These are phyloP conservation scores for Ypsolopha scabrella DNA, from an alignment of 2,888 invertebrate species.

Conservation along the genomic window DNA sequence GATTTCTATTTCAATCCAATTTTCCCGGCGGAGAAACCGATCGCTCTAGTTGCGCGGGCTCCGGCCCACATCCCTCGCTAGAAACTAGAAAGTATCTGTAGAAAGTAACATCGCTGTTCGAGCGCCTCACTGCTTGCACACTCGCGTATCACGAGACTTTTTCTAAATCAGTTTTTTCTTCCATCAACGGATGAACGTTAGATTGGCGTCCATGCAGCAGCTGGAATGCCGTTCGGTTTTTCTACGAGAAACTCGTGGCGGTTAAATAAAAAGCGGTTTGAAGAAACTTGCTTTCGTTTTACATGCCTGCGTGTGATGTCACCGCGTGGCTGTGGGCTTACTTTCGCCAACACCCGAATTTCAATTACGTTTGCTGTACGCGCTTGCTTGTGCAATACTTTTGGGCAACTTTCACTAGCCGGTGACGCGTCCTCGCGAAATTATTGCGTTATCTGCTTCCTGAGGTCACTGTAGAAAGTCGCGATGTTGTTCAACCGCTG, in stretches of 20 bases:
- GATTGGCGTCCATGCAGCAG: conserved; percentile 7
- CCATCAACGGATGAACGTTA: conserved; percentile 3
- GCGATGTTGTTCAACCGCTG: conserved; percentile 20
- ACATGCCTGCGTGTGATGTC: conserved; percentile 3
- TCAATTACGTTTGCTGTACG: conserved; percentile 51
- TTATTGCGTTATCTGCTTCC: conserved; percentile 51
- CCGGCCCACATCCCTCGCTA: conserved; percentile 67
- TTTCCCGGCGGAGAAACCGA: conserved; percentile 68
- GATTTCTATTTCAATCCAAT: conserved; percentile 70
- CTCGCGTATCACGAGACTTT: conserved; percentile 21
- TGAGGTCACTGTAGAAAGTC: conserved; percentile 61
- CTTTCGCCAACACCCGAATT: conserved; percentile 63
- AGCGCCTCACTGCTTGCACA: conserved; percentile 53
- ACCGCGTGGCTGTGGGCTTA: conserved; percentile 12
- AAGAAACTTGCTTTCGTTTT: conserved; percentile 4
- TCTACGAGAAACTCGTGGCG: conserved; percentile 2
- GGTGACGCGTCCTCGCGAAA: conserved; percentile 57
- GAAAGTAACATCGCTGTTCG: conserved; percentile 65
- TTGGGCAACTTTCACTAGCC: conserved; percentile 65
- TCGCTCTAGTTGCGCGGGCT: conserved; percentile 63
- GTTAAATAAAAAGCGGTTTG: conserved; percentile 4
- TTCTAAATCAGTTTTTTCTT: conserved; percentile 35
- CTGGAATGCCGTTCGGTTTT: conserved; percentile 17
- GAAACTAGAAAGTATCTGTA: conserved; percentile 69
- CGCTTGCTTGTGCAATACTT: conserved; percentile 66